These are phyloP conservation scores for Oikopleura dioica DNA, from an alignment of 23 tunicate genomes.

Conservation along the genomic window DNA sequence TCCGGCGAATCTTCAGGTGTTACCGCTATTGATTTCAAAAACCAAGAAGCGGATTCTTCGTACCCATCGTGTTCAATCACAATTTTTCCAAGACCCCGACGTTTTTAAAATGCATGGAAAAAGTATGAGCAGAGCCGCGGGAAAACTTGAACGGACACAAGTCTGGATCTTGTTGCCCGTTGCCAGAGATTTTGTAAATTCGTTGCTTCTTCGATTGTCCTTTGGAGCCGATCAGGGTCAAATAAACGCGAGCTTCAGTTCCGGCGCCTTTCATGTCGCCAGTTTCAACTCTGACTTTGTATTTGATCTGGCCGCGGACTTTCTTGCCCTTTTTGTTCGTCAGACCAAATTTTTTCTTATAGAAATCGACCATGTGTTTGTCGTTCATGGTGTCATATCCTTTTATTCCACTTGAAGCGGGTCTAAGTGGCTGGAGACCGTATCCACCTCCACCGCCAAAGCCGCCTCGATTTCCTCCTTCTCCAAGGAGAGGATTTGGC, in stretches of 20 bases:
- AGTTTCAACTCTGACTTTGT: conserved; percentile 64
- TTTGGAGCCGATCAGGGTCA: conserved; percentile 39
- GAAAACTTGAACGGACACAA: neutral
- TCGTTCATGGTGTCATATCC: conserved; percentile 47
- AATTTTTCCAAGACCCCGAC: conserved; percentile 57
- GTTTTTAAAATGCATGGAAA: conserved; percentile 16
- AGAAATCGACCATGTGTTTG: conserved; percentile 51
- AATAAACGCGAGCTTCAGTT: conserved; percentile 82
- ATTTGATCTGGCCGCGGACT: conserved; percentile 18
- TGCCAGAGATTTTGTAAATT: conserved; percentile 70
- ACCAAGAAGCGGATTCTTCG: conserved; percentile 80
- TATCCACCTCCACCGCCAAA: neutral
- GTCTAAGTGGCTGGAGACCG: conserved; percentile 4
- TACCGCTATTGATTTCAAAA: conserved; percentile 26
- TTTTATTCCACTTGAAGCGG: conserved; percentile 14
- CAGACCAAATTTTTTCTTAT: conserved; percentile 39
- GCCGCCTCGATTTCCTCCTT: neutral
- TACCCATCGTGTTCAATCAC: conserved; percentile 83
- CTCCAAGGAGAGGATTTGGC: conserved; percentile 11
- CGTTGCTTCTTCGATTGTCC: conserved; percentile 66
- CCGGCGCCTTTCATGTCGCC: conserved; percentile 58
- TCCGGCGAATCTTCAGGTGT: conserved; percentile 12
- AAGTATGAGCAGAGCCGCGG: neutral
- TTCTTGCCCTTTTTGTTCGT: conserved; percentile 10
- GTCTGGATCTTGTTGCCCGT: conserved; percentile 20